Evolutionary conservation across 35 echinoderm and acorn worm species (phyloP).

Genomic region (Apostichopus parvimensis): DNA sequence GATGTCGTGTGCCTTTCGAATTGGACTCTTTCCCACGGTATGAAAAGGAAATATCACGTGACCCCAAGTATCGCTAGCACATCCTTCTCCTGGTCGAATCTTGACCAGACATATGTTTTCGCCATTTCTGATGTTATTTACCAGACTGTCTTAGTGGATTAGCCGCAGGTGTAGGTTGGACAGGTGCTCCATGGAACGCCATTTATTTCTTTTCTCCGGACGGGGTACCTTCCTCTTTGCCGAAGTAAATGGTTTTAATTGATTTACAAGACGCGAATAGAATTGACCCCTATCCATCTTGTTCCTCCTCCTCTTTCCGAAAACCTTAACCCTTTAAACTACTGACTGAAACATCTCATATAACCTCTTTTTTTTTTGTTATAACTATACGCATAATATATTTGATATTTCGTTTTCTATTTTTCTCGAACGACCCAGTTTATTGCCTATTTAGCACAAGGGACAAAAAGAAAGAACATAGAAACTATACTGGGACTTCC

Average conservation of each 20-base stretch:
- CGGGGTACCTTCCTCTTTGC: not conserved
- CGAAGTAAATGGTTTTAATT: not conserved
- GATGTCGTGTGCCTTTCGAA: not conserved
- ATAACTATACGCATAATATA: too few relatives aligned
- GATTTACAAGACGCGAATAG: slow-evolving; percentile 20
- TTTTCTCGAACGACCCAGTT: not conserved
- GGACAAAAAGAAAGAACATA: not conserved
- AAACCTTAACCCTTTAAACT: slow-evolving; percentile 33
- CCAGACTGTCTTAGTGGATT: not conserved
- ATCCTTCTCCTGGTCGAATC: slow-evolving; percentile 1
- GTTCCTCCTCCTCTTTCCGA: not conserved
- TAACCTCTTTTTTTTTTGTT: not conserved
- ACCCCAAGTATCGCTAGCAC: not conserved
- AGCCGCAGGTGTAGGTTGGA: slow-evolving; percentile 4
- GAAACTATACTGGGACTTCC: not conserved
- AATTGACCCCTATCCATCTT: not conserved
- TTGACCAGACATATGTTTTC: slow-evolving; percentile 37
- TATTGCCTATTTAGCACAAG: not conserved
- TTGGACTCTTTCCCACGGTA: not conserved
- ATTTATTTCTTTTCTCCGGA: slow-evolving; percentile 6
- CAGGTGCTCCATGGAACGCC: slow-evolving; percentile 21
- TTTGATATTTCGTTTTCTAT: not conserved
- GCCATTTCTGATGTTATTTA: not conserved
- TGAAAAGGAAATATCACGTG: slow-evolving; percentile 25
- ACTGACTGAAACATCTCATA: not conserved